Percentiles rank a stretch among this genome's conserved stretches.
phyloP scores from a whole-genome alignment of 2,888 invertebrate genomes.

The Noctua fimbriata region DNA sequence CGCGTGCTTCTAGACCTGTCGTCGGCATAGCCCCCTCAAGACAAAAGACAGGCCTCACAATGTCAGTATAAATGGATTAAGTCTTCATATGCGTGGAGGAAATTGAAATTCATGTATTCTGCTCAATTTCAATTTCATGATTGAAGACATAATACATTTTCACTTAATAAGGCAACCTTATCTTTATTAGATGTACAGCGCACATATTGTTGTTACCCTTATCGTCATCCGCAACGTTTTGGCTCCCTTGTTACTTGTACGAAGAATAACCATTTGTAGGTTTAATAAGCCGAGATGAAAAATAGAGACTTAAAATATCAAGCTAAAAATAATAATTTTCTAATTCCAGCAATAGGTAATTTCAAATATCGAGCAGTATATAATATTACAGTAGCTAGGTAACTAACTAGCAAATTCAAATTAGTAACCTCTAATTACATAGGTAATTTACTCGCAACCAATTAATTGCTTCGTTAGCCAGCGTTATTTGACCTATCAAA shows the following conservation, averaged over 20 bases:
- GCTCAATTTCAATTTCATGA: conserved; percentile 47
- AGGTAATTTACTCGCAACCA: conserved; percentile 44
- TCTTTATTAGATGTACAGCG: conserved; percentile 20
- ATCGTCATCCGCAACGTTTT: background rate
- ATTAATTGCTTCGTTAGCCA: conserved; percentile 43
- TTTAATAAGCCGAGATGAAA: background rate
- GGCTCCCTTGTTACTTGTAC: background rate
- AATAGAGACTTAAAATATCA: background rate
- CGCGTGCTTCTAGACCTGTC: conserved; percentile 60
- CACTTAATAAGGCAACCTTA: conserved; percentile 18
- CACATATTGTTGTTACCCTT: conserved; percentile 16
- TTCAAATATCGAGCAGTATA: conserved; percentile 16
- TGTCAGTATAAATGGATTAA: conserved; percentile 57
- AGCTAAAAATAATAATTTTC: conserved; percentile 5
- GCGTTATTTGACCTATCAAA: conserved; percentile 46
- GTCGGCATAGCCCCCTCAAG: conserved; percentile 44
- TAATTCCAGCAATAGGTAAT: background rate
- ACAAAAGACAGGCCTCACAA: conserved; percentile 53
- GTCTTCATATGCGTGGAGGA: conserved; percentile 26
- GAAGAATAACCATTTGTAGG: background rate
- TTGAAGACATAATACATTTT: conserved; percentile 38
- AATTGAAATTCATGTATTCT: conserved; percentile 56
- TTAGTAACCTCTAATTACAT: conserved; percentile 38
- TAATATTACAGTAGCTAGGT: conserved; percentile 21
- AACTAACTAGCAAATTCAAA: conserved; percentile 41